These are phyloP conservation scores for Pseudopodoces humilis DNA, from an alignment of 2,113 vertebrate genomes.

Conservation along the genomic window DNA sequence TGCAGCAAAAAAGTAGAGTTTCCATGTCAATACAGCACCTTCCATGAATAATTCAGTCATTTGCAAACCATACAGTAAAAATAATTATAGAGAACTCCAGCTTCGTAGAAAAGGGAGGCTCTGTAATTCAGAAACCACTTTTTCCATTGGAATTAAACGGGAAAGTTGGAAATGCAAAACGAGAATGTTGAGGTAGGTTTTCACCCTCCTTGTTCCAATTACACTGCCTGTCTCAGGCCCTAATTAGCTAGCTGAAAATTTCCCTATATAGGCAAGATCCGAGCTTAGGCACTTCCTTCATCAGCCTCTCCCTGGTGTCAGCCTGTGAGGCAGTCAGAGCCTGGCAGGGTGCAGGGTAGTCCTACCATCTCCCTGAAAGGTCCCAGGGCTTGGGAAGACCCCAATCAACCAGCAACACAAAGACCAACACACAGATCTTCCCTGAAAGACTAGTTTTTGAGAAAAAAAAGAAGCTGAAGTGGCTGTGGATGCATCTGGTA, in stretches of 20 bases:
- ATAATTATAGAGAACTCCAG: conserved; percentile 23
- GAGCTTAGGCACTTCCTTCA: neutral
- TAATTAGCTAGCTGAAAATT: conserved; percentile 41
- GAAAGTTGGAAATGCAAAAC: conserved; percentile 23
- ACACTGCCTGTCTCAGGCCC: neutral
- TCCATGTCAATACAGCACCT: neutral
- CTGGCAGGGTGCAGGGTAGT: neutral
- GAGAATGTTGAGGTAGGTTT: conserved; percentile 38
- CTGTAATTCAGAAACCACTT: conserved; percentile 37
- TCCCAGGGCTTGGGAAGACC: neutral
- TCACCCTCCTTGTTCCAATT: conserved; percentile 48
- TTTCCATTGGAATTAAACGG: conserved; percentile 44
- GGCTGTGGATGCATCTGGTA: neutral
- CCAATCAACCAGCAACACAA: neutral
- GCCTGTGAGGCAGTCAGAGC: neutral
- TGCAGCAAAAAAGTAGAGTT: neutral
- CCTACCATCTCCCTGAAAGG: neutral
- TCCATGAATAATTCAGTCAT: conserved; percentile 1
- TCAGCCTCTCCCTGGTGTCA: conserved; percentile 1
- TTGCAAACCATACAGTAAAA: neutral
- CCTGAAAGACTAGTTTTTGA: neutral
- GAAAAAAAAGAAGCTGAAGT: neutral
- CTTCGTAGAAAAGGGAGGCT: neutral
- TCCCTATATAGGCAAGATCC: conserved; percentile 63
- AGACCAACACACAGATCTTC: neutral